Evolutionary conservation across 2,113 vertebrate genomes (phyloP), one percentile per base, ranked within the genome.

Genomic region (Lophius piscatorius): DNA sequence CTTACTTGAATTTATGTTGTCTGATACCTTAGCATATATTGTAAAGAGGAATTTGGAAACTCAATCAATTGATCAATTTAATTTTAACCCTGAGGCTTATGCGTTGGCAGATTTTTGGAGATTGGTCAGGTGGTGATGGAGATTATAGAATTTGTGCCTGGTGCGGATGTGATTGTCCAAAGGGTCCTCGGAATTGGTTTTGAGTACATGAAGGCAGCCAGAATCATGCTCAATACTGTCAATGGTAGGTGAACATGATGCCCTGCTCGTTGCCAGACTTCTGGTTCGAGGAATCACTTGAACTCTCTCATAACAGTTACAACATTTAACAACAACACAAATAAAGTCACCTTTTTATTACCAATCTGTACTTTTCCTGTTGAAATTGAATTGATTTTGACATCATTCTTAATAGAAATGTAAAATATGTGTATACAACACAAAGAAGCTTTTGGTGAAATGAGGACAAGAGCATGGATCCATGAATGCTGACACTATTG

Each of bases 101-200:
- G 22, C 11, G 40, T 70, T 70, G 22, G 29, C 36, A 93, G 92
- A 35, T 87, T 92, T 74, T 34, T 90, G 42, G 17, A 1, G 0
- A n/a, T 90, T 1, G 81, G 76, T 41, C 50, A 76, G 23, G 48
- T 74, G 28, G 36, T 83, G 22, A 4, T 91, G 41, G 81, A 78
- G 3, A 22, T 88, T n/a, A 24, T 85, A 21, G 21, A 74, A 47
- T 17, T 20, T 20, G 56, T 86, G 3, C 85, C 90, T 11, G 79
- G 75, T 17, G 61, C 63, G 67, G 47, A 85, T 1, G 26, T 44
- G 22, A 59, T 82, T 22, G 21, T 88, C 38, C 69, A 83, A 14
- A 28, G 5, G 2, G 22, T 83, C 21, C 68, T 93, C 9, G 60
- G 34, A 42, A 63, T 35, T 9, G 62, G 49, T 3, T 84, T 85